Evolutionary conservation across 2,113 vertebrate genomes (phyloP).

Genomic region (Scopus umbretta): DNA sequence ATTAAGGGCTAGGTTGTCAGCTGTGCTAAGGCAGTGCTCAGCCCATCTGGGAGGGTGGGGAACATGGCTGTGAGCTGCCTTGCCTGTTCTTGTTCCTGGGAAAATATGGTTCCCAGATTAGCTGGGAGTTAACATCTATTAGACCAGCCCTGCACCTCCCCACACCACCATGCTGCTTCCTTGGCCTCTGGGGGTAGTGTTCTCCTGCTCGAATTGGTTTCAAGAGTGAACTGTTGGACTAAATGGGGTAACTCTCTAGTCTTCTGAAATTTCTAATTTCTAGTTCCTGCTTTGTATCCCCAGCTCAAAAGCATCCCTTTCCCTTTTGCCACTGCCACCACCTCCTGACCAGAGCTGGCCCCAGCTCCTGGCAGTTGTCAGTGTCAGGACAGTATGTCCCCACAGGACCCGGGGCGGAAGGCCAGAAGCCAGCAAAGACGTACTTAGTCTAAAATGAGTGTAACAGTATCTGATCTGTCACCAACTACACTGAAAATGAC

Average conservation of each 20-base stretch:
- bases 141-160: background rate
- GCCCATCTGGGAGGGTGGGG: background rate
- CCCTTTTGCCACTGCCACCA: background rate
- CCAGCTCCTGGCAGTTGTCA: background rate
- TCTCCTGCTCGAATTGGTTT: background rate
- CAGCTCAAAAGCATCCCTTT: background rate
- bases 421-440: background rate
- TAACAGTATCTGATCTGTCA: background rate
- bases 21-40: background rate
- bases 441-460: background rate
- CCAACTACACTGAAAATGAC: background rate
- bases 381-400: background rate
- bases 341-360: background rate
- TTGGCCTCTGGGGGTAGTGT: background rate
- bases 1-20: constrained; percentile 1
- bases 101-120: background rate
- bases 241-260: background rate
- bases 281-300: background rate
- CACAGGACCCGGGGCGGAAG: background rate
- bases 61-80: background rate
- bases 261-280: background rate
- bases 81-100: background rate
- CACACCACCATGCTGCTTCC: background rate
- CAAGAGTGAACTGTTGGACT: background rate
- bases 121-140: background rate